Evolutionary conservation across 1,140 invertebrate species (phyloP).

Genomic region (Drosophila prosaltans): DNA sequence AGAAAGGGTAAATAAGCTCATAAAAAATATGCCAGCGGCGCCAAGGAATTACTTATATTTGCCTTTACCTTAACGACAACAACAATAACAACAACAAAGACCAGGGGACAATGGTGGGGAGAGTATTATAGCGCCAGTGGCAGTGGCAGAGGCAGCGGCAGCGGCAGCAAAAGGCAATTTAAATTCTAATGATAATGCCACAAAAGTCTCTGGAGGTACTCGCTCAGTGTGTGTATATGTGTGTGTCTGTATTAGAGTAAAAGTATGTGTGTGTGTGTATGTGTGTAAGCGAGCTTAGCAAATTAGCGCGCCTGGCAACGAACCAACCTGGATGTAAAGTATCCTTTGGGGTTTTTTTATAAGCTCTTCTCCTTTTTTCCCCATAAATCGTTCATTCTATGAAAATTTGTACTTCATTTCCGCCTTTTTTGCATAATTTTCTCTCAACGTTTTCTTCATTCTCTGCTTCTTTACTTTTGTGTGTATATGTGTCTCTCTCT

Average conservation of each 20-base stretch:
- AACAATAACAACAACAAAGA: not conserved
- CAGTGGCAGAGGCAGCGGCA: slow-evolving; percentile 36
- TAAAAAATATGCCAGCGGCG: slow-evolving; percentile 75
- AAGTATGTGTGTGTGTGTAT: slow-evolving; percentile 25
- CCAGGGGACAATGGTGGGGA: not conserved
- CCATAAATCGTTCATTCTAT: slow-evolving; percentile 52
- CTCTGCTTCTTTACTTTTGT: slow-evolving; percentile 12
- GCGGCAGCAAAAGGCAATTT: slow-evolving; percentile 70
- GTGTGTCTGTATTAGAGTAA: slow-evolving; percentile 1
- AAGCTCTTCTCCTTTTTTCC: slow-evolving; percentile 10
- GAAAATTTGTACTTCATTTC: slow-evolving; percentile 77
- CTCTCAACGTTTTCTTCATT: slow-evolving; percentile 41
- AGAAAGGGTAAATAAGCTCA: slow-evolving; percentile 74
- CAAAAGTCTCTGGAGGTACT: slow-evolving; percentile 48
- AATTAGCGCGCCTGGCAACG: slow-evolving; percentile 72
- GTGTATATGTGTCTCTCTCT: slow-evolving; percentile 19
- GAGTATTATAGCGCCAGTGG: not conserved
- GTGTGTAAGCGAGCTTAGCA: slow-evolving; percentile 72
- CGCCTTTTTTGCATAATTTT: slow-evolving; percentile 66
- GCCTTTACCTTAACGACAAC: slow-evolving; percentile 54
- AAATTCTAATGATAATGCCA: slow-evolving; percentile 79
- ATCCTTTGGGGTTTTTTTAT: slow-evolving; percentile 40
- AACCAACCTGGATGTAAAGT: slow-evolving; percentile 23
- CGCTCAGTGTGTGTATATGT: not conserved
- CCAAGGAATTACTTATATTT: slow-evolving; percentile 68